These are phyloP conservation scores for Graptemys geographica DNA, from an alignment of 2,797 vertebrate genomes.

Conservation along the genomic window DNA sequence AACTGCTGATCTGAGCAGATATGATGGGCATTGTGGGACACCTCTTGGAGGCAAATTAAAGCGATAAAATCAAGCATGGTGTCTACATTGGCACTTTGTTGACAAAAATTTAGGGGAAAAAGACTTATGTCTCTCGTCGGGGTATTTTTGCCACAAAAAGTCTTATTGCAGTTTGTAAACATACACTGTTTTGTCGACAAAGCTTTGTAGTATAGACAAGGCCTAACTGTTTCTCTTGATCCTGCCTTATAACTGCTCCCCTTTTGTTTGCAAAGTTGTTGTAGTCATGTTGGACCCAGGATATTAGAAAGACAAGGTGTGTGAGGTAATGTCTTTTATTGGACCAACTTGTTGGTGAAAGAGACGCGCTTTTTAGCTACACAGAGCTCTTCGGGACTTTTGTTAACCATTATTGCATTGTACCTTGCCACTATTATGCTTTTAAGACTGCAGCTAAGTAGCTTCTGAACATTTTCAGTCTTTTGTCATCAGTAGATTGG, in stretches of 20 bases:
- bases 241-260: neutral
- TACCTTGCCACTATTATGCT: neutral
- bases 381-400: neutral
- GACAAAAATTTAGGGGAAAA: too few species aligned
- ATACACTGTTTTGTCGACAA: too few species aligned
- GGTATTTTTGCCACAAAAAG: too few species aligned
- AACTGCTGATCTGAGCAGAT: too few species aligned
- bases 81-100: too few species aligned
- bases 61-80: too few species aligned
- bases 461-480: constrained; percentile 1
- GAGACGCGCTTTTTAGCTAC: neutral
- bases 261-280: neutral
- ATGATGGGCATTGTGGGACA: too few species aligned
- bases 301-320: neutral
- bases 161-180: too few species aligned
- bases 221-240: neutral
- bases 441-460: neutral
- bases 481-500: neutral
- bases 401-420: neutral
- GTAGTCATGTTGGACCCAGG: neutral
- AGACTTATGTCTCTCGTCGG: too few species aligned
- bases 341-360: too few species aligned
- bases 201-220: too few species aligned
- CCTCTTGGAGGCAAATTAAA: too few species aligned
- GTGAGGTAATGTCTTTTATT: neutral